These are phyloP conservation scores for Stictocephala bisonia DNA, from an alignment of 2,888 invertebrate genomes.

Conservation along the genomic window DNA sequence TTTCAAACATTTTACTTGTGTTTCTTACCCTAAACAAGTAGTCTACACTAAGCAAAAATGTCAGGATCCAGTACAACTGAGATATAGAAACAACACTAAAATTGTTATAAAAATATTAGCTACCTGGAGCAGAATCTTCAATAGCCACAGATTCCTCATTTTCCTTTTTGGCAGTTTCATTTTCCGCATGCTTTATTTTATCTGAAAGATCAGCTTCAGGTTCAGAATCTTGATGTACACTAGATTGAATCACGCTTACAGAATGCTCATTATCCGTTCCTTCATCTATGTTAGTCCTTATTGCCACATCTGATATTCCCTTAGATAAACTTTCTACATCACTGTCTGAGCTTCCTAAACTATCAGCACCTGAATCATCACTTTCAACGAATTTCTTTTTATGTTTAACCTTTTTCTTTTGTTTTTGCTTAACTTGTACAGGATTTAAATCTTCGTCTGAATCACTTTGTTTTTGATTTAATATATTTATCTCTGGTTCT, in stretches of 20 bases:
- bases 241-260: no score
- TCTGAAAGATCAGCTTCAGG: conserved; percentile 56
- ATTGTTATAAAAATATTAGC: no score
- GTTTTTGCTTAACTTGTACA: conserved; percentile 3
- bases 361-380: conserved; percentile 53
- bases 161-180: conserved; percentile 55
- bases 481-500: conserved; percentile 64
- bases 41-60: not conserved
- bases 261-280: conserved; percentile 45
- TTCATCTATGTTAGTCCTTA: conserved; percentile 47
- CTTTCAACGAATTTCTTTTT: conserved; percentile 52
- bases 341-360: conserved; percentile 59
- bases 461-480: conserved; percentile 52
- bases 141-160: conserved; percentile 10
- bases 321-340: conserved; percentile 47
- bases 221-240: conserved; percentile 42
- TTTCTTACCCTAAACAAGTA: not conserved
- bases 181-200: conserved; percentile 34
- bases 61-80: not conserved
- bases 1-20: conserved; percentile 25
- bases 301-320: conserved; percentile 2
- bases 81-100: not conserved
- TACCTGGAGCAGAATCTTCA: not conserved
- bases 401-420: conserved; percentile 54
- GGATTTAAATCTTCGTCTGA: conserved; percentile 49